These are phyloP conservation scores for Dicrostonyx torquatus DNA, from an alignment of 2,797 vertebrate genomes.

Conservation along the genomic window DNA sequence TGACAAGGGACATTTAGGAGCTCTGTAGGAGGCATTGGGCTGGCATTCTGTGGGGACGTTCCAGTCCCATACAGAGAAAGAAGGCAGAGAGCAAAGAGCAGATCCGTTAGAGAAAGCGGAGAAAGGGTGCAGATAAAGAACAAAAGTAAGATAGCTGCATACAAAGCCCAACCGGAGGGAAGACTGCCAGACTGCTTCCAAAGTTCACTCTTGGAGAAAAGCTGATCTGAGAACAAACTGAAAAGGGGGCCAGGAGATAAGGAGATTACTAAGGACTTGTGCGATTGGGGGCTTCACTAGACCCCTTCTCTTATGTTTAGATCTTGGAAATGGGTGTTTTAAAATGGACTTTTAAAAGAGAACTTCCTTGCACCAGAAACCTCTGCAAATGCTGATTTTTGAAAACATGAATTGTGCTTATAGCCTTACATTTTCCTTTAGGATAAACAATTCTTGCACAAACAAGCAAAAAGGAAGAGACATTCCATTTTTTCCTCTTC, in stretches of 20 bases:
- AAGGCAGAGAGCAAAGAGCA: neutral
- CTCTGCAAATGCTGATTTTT: constrained; percentile 54
- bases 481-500: neutral
- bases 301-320: neutral
- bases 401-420: constrained; percentile 60
- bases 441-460: constrained; percentile 71
- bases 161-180: neutral
- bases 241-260: neutral
- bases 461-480: constrained; percentile 75
- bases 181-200: neutral
- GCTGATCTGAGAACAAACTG: neutral
- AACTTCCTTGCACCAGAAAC: constrained; percentile 50
- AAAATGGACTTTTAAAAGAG: constrained; percentile 38
- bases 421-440: constrained; percentile 76
- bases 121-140: neutral
- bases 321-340: neutral
- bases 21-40: neutral
- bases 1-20: neutral
- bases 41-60: neutral
- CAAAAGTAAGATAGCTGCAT: neutral
- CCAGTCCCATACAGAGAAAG: neutral
- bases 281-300: neutral
- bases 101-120: neutral
- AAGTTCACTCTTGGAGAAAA: neutral
- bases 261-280: neutral